A percentile compares a stretch with the other conserved stretches of the same genome.
These are phyloP conservation scores for Barypeithes pellucidus DNA, from an alignment of 2,888 invertebrate species.

Conservation along the genomic window DNA sequence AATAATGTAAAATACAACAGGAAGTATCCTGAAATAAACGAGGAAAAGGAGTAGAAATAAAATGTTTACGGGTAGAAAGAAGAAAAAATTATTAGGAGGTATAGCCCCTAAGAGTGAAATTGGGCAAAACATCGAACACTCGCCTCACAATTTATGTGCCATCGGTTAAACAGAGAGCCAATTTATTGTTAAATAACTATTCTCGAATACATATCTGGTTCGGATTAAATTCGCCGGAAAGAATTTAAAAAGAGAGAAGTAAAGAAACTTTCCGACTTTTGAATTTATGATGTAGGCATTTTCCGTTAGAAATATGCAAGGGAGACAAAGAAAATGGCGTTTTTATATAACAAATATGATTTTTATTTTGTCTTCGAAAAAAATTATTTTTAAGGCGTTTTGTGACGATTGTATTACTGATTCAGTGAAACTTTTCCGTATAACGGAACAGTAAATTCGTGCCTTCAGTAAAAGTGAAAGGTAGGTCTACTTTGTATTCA, in stretches of 20 bases:
- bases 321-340: not conserved
- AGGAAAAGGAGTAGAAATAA: too few species aligned
- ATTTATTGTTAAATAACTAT: slow-evolving; percentile 45
- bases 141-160: slow-evolving; percentile 32
- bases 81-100: not conserved
- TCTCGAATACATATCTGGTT: slow-evolving; percentile 27
- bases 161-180: slow-evolving; percentile 26
- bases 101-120: slow-evolving; percentile 2
- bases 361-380: not conserved
- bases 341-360: too few species aligned
- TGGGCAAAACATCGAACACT: slow-evolving; percentile 31
- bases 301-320: not conserved
- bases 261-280: not conserved
- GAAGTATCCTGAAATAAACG: too few species aligned
- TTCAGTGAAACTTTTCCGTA: too few species aligned
- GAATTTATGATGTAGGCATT: too few species aligned
- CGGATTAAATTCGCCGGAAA: not conserved
- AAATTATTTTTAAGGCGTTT: too few species aligned
- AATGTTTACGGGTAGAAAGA: too few species aligned
- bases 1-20: too few species aligned
- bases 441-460: too few species aligned
- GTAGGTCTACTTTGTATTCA: too few species aligned
- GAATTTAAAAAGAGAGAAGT: not conserved
- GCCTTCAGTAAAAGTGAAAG: too few species aligned
- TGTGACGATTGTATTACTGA: too few species aligned